These are phyloP conservation scores for Acholoe squamosa DNA, from an alignment of 2,888 invertebrate species.

Conservation along the genomic window DNA sequence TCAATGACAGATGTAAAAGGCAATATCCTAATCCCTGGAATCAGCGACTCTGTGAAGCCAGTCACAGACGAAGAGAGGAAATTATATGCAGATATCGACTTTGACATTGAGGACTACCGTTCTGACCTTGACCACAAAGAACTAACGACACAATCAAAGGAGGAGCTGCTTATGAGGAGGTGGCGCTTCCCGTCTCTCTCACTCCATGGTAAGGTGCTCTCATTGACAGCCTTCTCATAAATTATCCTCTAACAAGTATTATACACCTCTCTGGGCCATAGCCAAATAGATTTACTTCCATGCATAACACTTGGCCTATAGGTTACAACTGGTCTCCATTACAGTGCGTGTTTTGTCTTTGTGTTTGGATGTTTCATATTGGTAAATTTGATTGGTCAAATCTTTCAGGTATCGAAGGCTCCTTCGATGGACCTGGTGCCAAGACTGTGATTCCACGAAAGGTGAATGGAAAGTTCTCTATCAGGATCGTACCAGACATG, in stretches of 20 bases:
- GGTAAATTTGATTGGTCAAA: no score
- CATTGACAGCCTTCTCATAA: no score
- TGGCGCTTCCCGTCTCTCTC: slow-evolving; percentile 98
- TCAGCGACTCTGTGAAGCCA: slow-evolving; percentile 92
- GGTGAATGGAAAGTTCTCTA: slow-evolving; percentile 98
- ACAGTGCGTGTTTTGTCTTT: no score
- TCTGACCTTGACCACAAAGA: slow-evolving; percentile 87
- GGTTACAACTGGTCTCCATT: no score
- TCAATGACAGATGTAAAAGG: slow-evolving; percentile 93
- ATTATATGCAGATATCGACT: slow-evolving; percentile 92
- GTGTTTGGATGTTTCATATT: no score
- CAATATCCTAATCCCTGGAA: slow-evolving; percentile 91
- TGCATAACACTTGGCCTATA: no score
- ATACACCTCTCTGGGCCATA: no score
- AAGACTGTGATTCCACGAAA: slow-evolving; percentile 93
- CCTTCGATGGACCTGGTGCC: slow-evolving; percentile 95
- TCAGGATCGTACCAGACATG: slow-evolving; percentile 97
- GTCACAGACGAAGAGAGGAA: slow-evolving; percentile 86
- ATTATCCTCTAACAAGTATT: no score
- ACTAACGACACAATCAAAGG: slow-evolving; percentile 90
- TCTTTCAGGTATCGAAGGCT: slow-evolving; percentile 91
- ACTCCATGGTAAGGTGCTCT: slow-evolving; percentile 88
- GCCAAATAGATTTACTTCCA: no score
- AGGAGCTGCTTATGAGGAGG: slow-evolving; percentile 94
- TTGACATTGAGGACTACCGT: slow-evolving; percentile 89